Conservation (phyloP, 2,888 invertebrate species). For the Aphodius granarius region DNA sequence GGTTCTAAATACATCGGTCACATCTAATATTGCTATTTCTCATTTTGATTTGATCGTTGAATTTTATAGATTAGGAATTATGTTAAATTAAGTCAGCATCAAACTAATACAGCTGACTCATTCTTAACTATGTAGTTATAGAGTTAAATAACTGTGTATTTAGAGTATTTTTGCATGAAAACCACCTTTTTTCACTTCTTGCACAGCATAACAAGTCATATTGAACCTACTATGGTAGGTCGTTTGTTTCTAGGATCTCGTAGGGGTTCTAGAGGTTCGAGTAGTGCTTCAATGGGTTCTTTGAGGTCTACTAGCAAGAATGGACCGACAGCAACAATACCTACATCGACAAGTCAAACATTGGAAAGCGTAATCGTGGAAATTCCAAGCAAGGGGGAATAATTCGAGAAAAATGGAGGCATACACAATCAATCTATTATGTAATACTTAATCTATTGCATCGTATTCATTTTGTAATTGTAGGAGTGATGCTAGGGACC, state of each 20-base stretch:
- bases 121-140: too few species aligned
- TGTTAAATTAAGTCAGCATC: too few species aligned
- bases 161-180: too few species aligned
- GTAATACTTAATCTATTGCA: constrained; percentile 1
- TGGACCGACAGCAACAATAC: constrained; percentile 44
- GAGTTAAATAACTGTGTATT: too few species aligned
- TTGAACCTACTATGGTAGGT: constrained; percentile 49
- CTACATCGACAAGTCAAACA: constrained; percentile 53
- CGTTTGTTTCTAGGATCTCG: constrained; percentile 61
- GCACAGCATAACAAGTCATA: constrained; percentile 40
- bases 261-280: constrained; percentile 75
- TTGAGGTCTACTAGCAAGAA: constrained; percentile 65
- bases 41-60: too few species aligned
- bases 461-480: constrained; percentile 4
- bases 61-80: too few species aligned
- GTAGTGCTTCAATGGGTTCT: constrained; percentile 76
- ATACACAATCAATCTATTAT: constrained; percentile 16
- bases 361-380: constrained; percentile 74
- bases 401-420: neutral
- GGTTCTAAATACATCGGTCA: too few species aligned
- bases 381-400: constrained; percentile 59
- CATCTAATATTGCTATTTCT: too few species aligned
- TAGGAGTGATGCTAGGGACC: constrained; percentile 29
- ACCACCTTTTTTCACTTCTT: neutral
- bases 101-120: too few species aligned